phyloP scores from a whole-genome alignment of 2,797 vertebrate genomes.

The Spatula versicolor region DNA sequence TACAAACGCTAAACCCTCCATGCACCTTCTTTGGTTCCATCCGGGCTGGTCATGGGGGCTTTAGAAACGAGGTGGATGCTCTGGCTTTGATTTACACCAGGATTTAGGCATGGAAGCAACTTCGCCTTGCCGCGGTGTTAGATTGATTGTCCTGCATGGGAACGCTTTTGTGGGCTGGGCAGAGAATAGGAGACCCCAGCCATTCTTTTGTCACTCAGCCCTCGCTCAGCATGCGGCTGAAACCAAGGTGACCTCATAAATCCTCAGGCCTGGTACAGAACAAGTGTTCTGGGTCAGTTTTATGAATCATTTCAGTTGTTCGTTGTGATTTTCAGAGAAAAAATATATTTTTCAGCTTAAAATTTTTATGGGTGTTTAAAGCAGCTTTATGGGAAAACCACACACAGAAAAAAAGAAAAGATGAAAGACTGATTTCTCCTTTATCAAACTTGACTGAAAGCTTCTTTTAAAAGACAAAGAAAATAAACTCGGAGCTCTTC shows the following conservation, averaged over 20 bases:
- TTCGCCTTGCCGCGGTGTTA: background rate
- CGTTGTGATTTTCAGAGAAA: background rate
- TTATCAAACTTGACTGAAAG: constrained; percentile 64
- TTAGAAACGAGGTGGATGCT: background rate
- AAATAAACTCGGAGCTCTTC: constrained; percentile 15
- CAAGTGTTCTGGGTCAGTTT: rapidly evolving
- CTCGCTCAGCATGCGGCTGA: rapidly evolving
- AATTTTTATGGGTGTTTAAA: background rate
- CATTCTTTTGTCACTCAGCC: background rate
- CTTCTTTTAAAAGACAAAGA: constrained; percentile 11
- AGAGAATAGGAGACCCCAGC: background rate
- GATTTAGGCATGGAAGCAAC: background rate
- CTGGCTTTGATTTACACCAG: background rate
- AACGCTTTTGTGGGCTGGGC: background rate
- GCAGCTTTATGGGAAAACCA: background rate
- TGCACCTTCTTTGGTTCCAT: background rate
- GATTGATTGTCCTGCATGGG: rapidly evolving
- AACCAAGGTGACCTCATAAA: background rate
- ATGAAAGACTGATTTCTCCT: constrained; percentile 26
- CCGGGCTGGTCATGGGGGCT: background rate
- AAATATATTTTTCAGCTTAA: background rate
- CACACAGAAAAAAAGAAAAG: background rate
- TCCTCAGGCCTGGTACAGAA: background rate
- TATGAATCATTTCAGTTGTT: background rate
- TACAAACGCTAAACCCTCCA: rapidly evolving